Evolutionary conservation across 1,140 invertebrate genomes (phyloP).

Genomic region (Drosophila tani): DNA sequence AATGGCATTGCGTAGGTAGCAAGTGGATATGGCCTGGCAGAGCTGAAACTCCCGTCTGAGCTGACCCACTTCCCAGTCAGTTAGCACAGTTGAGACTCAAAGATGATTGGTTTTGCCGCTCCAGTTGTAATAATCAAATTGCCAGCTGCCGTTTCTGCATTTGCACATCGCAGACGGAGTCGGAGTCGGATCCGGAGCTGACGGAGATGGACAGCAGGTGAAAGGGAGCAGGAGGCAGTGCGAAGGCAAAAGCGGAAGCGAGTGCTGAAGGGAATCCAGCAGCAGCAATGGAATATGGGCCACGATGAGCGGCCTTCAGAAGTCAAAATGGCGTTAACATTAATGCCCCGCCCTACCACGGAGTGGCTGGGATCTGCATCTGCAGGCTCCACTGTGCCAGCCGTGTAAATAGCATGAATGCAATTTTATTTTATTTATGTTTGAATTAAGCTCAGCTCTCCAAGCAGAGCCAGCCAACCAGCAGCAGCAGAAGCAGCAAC

Average conservation of each 20-base stretch:
- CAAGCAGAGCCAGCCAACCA: constrained; percentile 27
- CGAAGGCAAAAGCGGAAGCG: constrained; percentile 10
- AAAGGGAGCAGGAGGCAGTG: background rate
- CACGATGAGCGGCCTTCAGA: constrained; percentile 52
- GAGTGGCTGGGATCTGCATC: constrained; percentile 1
- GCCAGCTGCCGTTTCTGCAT: constrained; percentile 38
- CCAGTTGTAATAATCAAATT: constrained; percentile 74
- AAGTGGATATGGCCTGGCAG: constrained; percentile 6
- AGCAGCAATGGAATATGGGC: constrained; percentile 36
- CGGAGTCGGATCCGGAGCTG: background rate
- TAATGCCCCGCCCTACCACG: constrained; percentile 23
- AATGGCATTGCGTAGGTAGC: constrained; percentile 7
- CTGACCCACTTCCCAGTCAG: constrained; percentile 43
- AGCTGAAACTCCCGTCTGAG: background rate
- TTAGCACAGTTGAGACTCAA: constrained; percentile 32
- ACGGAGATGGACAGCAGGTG: constrained; percentile 15
- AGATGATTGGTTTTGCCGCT: constrained; percentile 59
- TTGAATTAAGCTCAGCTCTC: constrained; percentile 56
- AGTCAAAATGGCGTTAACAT: constrained; percentile 68
- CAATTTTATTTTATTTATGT: constrained; percentile 58
- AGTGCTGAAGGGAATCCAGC: constrained; percentile 1
- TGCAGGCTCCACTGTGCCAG: constrained; percentile 22
- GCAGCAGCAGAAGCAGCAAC: constrained; percentile 5
- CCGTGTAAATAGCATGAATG: constrained; percentile 52
- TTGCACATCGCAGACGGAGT: constrained; percentile 10